Conservation (phyloP, 2,888 invertebrate species). For the Tubulanus polymorphus region DNA sequence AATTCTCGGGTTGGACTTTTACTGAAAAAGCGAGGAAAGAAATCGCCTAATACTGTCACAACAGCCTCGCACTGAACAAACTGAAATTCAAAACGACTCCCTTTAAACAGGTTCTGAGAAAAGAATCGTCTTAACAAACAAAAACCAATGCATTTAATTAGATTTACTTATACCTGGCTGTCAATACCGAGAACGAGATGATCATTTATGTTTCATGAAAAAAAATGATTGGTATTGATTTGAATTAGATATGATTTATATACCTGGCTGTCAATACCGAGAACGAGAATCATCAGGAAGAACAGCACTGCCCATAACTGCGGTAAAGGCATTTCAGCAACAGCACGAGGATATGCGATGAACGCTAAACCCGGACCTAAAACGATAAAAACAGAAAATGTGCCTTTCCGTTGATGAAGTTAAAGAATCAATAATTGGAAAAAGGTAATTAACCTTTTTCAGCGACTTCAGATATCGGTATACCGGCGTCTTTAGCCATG, state of each 20-base stretch:
- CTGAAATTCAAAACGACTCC: too few relatives aligned
- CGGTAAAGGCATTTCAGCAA: neutral
- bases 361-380: slow-evolving; percentile 3
- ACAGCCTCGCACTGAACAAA: too few relatives aligned
- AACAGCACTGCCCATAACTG: neutral
- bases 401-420: neutral
- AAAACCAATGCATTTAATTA: too few relatives aligned
- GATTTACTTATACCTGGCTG: slow-evolving; percentile 7
- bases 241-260: too few relatives aligned
- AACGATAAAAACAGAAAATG: too few relatives aligned
- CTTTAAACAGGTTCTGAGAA: too few relatives aligned
- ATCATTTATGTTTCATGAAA: too few relatives aligned
- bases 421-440: neutral
- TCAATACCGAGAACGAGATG: neutral
- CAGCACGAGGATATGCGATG: neutral
- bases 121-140: too few relatives aligned
- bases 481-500: slow-evolving; percentile 66
- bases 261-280: slow-evolving; percentile 6
- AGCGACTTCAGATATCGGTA: slow-evolving; percentile 88
- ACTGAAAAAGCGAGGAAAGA: too few relatives aligned
- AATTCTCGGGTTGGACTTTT: too few relatives aligned
- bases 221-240: too few relatives aligned
- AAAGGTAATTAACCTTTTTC: slow-evolving; percentile 67
- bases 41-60: too few relatives aligned
- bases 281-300: neutral